Evolutionary conservation across 2,888 invertebrate genomes (phyloP), one percentile per base, ranked within the genome.

Genomic region (Erebia ligea): DNA sequence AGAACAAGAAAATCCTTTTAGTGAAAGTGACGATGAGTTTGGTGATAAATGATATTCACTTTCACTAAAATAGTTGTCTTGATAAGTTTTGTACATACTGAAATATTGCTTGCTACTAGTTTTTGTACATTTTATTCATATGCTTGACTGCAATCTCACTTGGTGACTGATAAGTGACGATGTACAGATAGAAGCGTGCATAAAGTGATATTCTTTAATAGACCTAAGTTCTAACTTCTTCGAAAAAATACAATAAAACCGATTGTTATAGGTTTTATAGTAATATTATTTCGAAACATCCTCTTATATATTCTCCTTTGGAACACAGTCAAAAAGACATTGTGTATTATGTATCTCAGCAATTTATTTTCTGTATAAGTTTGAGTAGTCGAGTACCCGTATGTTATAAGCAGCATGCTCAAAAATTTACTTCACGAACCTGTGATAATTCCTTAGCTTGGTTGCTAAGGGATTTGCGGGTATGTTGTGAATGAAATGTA

Each of bases 1-100:
- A 40, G 85, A 87, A 59, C 77, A 82, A 63, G 83, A 81, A 15
- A 79, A 86, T 58, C 82, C 80, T 15, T 82, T 76, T 73, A 77
- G 77, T 73, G 81, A 78, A 34, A 83, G 80, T 54, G 83, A 84
- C 64, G 84, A 85, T 64, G 82, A 85, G 73, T 45, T 71, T 45
- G 75, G 70, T 69, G 76, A 75, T 57, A 69, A 74, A 74, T 73
- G 67, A 73, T 70, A 21, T 64, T 19, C 42, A 13, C 62, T 48
- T 45, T 13, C 21, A 48, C 19, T 62, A 8, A 19, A 45, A 48
- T 5, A 62, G 9, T 19, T 21, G 48, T 62, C n/a, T 48, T 62
- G 45, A 62, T 45, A 15, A 25, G 13, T 19, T 52, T 19, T 57
- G 56, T 57, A 57, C 21, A 57, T 13, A 57, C 21, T 57, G 56